Conservation (phyloP, 37 sponge, comb jelly and placozoan species). For the Beroe forskalii region DNA sequence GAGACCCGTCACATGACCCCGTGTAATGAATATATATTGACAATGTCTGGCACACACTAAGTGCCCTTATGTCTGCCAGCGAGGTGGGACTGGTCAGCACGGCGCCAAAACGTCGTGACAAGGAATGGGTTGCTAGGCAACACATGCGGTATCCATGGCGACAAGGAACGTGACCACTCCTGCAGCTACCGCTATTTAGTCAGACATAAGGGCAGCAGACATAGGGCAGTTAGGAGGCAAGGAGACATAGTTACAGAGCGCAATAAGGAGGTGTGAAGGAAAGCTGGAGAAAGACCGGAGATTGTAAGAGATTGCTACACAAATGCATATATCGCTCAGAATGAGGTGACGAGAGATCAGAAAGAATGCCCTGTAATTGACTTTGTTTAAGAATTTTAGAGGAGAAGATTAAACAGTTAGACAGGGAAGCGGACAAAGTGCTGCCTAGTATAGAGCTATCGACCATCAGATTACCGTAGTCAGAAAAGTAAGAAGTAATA, state of each 20-base stretch:
- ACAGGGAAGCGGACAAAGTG: background rate
- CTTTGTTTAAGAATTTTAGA: background rate
- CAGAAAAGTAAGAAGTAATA: background rate
- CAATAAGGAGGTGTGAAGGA: background rate
- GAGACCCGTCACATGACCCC: background rate
- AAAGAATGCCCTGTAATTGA: background rate
- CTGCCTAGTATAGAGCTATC: background rate
- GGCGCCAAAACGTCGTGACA: background rate
- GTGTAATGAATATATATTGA: background rate
- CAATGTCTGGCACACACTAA: constrained; percentile 32
- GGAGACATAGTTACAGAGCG: background rate
- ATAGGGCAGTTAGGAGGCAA: background rate
- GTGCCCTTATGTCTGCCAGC: constrained; percentile 22
- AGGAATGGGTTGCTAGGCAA: background rate
- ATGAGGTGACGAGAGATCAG: background rate
- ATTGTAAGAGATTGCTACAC: background rate
- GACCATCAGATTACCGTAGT: background rate
- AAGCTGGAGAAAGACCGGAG: background rate
- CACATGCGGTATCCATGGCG: background rate
- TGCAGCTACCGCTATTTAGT: background rate
- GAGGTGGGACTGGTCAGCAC: constrained; percentile 13
- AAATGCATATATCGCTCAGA: background rate
- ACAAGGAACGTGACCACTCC: constrained; percentile 33
- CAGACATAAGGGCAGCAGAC: background rate
- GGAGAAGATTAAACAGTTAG: background rate